These are phyloP conservation scores for Apolygus lucorum DNA, from an alignment of 1,140 invertebrate species.

Conservation along the genomic window DNA sequence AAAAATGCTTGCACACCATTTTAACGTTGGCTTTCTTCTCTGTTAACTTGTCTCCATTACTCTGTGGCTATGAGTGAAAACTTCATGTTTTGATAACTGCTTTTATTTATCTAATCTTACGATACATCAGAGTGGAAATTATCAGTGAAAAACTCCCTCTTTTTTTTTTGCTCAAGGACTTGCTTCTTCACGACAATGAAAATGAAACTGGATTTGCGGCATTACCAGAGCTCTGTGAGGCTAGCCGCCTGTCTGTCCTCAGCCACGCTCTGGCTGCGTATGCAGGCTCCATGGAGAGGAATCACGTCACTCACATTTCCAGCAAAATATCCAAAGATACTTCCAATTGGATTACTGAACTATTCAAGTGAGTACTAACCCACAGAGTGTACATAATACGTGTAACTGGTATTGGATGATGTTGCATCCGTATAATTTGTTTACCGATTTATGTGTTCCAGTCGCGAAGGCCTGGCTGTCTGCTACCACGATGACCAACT, in stretches of 20 bases:
- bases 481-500: slow-evolving; percentile 69
- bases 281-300: slow-evolving; percentile 57
- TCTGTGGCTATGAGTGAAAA: neutral
- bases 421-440: no score
- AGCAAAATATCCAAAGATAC: slow-evolving; percentile 63
- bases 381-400: no score
- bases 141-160: no score
- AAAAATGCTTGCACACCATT: no score
- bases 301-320: slow-evolving; percentile 58
- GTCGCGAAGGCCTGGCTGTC: slow-evolving; percentile 56
- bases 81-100: slow-evolving; percentile 7
- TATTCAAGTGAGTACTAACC: slow-evolving; percentile 62
- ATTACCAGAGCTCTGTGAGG: slow-evolving; percentile 47
- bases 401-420: no score
- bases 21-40: no score
- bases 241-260: slow-evolving; percentile 56
- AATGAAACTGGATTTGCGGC: slow-evolving; percentile 39
- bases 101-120: no score
- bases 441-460: slow-evolving; percentile 31
- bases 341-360: slow-evolving; percentile 65
- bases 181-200: slow-evolving; percentile 43
- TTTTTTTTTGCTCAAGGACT: slow-evolving; percentile 38
- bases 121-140: no score
- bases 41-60: no score
- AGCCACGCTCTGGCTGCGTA: slow-evolving; percentile 67